Evolutionary conservation across 2,888 invertebrate species (phyloP), one percentile per base, ranked within the genome.

Genomic region (Himalopsyche tibetana): DNA sequence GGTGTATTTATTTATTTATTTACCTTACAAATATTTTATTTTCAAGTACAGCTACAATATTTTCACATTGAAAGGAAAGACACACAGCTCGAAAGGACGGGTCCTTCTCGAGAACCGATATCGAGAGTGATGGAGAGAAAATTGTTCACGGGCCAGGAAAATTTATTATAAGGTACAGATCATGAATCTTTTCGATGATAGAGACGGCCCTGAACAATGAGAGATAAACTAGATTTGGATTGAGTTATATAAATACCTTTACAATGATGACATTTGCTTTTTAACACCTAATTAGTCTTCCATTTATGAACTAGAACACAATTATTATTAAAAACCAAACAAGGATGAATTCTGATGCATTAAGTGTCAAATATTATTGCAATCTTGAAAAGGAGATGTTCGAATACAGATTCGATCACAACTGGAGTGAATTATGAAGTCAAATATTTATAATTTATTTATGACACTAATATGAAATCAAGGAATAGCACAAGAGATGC

Each of bases 1-100:
- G 42, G 84, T 45, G 81, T 85, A 82, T 88, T 88, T 87, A 85
- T 85, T 87, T 87, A 40, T 82, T 80, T 15, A 74, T 12, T 38
- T 1, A 38, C 11, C 19, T 74, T 74, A 36, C 15, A 74, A 38
- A 74, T 74, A 74, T 74, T 74, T 19, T 63, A 28, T 45, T 45
- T 45, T 63, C 63, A 63, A 19, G 28, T 36, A 74, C 74, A 15
- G 36, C 74, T 36, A 74, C 36, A 74, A 36, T 74, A 74, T 36
- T 36, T 74, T 28, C 36, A 69, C 28, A 74, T 11, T 38, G 74
- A 74, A 38, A 36, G 74, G 38, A 74, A 74, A 74, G 74, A 74
- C 19, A 36, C 5, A 2, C 15, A 9, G 5, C 36, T 36, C 74
- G 74, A 74, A 38, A 4, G 69, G 28, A 28, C 28, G n/a, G 36